Evolutionary conservation across 2,888 invertebrate genomes (phyloP), one percentile per base, ranked within the genome.

Genomic region (Mythimna vitellina): DNA sequence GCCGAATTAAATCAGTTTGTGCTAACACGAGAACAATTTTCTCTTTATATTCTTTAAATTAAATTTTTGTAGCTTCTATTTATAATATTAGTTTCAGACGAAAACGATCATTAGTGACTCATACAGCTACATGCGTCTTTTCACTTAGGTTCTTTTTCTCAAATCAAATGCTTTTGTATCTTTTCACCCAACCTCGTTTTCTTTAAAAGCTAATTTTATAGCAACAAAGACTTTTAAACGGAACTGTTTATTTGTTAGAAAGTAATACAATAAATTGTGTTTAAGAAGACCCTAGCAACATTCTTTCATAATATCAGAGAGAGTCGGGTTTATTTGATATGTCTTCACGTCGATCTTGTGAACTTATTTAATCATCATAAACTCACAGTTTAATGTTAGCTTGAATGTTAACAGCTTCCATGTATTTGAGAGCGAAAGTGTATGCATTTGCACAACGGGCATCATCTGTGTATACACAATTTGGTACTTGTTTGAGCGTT

Each of bases 351-450:
- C 56, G 17, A 57, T 65, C 62, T 63, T 9, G n/a, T 54, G 46
- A 73, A 70, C 49, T 80, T 74, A 67, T 82, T 82, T 67, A 78
- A 82, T 78, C 66, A 78, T 74, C 57, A 66, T 71, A 66, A 79
- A 80, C 32, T 17, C 12, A 35, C 51, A 49, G 66, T 54, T 82
- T 64, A 64, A 73, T 56, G 58, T 54, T 61, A 66, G 53, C 35
- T 67, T 69, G 56, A 67, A 61, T 58, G 79, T 76, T 81, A 82
- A 83, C 62, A 65, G 46, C 65, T 66, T 67, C 76, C 63, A 71
- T 64, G 71, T 79, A 76, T 81, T 54, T 49, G 58, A 82, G 54
- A 82, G 76, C 57, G 83, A 81, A 80, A 83, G 83, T 76, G 83
- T 54, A 67, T 80, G 58, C 75, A 75, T 78, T 76, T 72, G 76